Evolutionary conservation across 2,797 vertebrate species (phyloP), one percentile per base, ranked within the genome.

Genomic region (Odontamblyopus lacepedii): DNA sequence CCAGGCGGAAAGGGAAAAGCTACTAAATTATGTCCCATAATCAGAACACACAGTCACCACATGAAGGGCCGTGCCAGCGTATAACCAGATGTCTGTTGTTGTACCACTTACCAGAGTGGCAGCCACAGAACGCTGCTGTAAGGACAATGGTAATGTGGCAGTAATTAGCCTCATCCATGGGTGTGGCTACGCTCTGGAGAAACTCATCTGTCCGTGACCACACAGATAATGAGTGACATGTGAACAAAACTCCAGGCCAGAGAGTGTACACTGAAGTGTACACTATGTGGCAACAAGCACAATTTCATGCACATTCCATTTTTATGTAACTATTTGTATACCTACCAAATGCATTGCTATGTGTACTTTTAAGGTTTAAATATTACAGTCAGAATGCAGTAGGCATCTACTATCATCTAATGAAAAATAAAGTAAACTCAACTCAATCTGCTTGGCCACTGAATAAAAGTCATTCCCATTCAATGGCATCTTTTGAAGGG

Each of bases 21-120:
- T 11, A 85, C 71, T 72, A 85, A 91, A 92, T 87, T 73, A 91
- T 87, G 88, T 89, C 81, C 88, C 76, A 80, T 91, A 91, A 92
- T 92, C 75, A 88, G 92, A 92, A 83, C 80, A 78, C n/a, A 23
- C 23, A 76, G 63, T 78, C 72, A 69, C 91, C 92, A 93, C 92
- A 93, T 89, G 69, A 93, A 93, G 75, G 81, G 53, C 48, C 69
- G 71, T 67, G 84, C 73, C 81, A 81, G 55, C 51, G 78, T 84
- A 85, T 78, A 74, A 86, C 76, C 87, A 89, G 92, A 77, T 88
- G 83, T 79, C 73, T 66, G 78, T 86, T 90, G 87, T 70, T 83
- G 72, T 68, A 72, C 82, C 74, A 84, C 85, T 93, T 89, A 88
- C 30, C 61, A 63, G 88, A 74, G 56, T 80, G 12, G 80, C 62